Conservation (phyloP, 2,888 invertebrate genomes). For the Chaetogeoica ovagalla region DNA sequence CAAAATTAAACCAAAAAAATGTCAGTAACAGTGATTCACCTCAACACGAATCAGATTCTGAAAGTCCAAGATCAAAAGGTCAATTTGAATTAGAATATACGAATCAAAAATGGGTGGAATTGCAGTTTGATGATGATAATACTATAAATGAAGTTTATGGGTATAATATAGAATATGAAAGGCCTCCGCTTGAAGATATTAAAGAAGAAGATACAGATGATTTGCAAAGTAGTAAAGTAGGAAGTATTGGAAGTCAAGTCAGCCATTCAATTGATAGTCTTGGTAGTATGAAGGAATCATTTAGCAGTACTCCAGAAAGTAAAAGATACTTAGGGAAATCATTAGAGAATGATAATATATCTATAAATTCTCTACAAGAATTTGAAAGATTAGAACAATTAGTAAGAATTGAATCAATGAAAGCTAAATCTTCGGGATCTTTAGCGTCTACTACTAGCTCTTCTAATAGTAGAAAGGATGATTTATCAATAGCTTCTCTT, state of each 20-base stretch:
- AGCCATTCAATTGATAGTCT: constrained; percentile 74
- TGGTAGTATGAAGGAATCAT: constrained; percentile 80
- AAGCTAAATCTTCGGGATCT: constrained; percentile 72
- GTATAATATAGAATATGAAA: constrained; percentile 78
- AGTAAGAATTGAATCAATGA: constrained; percentile 74
- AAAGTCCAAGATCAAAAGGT: constrained; percentile 56
- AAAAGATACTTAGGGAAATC: constrained; percentile 78
- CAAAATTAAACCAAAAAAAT: constrained; percentile 71
- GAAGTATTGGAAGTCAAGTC: constrained; percentile 77
- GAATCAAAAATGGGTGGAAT: constrained; percentile 86
- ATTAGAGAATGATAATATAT: constrained; percentile 89
- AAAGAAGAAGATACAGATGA: constrained; percentile 91
- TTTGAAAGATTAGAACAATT: constrained; percentile 90
- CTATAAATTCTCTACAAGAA: constrained; percentile 89
- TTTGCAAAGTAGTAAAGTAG: constrained; percentile 72
- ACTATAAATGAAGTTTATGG: constrained; percentile 66
- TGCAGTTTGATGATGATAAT: constrained; percentile 79
- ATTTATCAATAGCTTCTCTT: constrained; percentile 81
- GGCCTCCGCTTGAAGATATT: constrained; percentile 85
- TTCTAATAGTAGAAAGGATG: constrained; percentile 66
- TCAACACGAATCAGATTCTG: constrained; percentile 58
- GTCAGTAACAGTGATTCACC: constrained; percentile 59
- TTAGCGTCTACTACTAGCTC: constrained; percentile 87
- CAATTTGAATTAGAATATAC: constrained; percentile 63
- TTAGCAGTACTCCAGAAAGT: constrained; percentile 90